Evolutionary conservation across 2,113 vertebrate species (phyloP).

Genomic region (Larimichthys crocea): DNA sequence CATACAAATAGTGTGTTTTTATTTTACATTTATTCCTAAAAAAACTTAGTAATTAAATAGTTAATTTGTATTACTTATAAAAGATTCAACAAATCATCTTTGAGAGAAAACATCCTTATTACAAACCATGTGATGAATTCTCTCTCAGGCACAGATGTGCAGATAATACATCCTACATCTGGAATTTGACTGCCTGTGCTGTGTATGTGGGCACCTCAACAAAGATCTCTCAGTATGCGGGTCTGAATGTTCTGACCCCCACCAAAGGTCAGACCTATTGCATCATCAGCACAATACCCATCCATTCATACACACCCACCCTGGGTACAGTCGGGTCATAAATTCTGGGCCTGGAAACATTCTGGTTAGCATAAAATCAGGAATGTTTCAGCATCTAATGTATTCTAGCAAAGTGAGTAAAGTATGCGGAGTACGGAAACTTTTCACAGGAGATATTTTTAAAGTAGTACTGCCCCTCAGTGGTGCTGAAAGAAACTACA

Average conservation of each 20-base stretch:
- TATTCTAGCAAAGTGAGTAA: not conserved
- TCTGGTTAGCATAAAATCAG: constrained; percentile 22
- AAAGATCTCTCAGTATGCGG: constrained; percentile 63
- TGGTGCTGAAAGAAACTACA: constrained; percentile 38
- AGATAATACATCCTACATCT: constrained; percentile 22
- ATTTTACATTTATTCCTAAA: not conserved
- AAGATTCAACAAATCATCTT: not conserved
- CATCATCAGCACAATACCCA: constrained; percentile 54
- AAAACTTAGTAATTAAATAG: not conserved
- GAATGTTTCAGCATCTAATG: constrained; percentile 25
- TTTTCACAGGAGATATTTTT: not conserved
- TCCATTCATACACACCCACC: constrained; percentile 56
- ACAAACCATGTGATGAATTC: not conserved
- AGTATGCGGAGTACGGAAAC: not conserved
- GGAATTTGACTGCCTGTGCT: constrained; percentile 27
- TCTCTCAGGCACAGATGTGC: constrained; percentile 12
- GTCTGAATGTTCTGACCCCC: constrained; percentile 50
- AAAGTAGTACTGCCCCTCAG: constrained; percentile 36
- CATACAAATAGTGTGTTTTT: not conserved
- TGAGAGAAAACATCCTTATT: not conserved
- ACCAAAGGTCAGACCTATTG: constrained; percentile 46
- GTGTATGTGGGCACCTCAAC: constrained; percentile 52
- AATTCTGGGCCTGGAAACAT: constrained; percentile 35
- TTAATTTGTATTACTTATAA: not conserved
- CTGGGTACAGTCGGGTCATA: not conserved